These are phyloP conservation scores for Ctenopoma kingsleyae DNA, from an alignment of 2,797 vertebrate genomes.

Conservation along the genomic window DNA sequence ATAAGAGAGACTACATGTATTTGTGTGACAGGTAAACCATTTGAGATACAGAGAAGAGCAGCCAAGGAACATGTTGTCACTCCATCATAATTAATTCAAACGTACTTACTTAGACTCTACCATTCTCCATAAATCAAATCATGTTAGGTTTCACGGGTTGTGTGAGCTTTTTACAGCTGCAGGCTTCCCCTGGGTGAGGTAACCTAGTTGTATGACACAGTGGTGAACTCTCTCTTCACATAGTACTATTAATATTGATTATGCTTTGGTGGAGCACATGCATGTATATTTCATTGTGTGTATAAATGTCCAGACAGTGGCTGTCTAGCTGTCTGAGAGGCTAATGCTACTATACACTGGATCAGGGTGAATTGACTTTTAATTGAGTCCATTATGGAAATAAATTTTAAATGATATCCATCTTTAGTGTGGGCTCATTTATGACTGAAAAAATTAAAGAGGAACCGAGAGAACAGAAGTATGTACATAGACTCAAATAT, in stretches of 20 bases:
- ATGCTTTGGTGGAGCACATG: conserved; percentile 43
- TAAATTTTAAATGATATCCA: conserved; percentile 57
- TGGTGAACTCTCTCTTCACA: conserved; percentile 51
- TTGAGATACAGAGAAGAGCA: not conserved
- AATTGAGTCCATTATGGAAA: conserved; percentile 48
- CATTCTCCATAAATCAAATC: conserved; percentile 29
- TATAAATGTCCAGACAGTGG: conserved; percentile 52
- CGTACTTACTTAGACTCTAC: conserved; percentile 20
- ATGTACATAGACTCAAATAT: conserved; percentile 22
- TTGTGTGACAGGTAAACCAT: conserved; percentile 12
- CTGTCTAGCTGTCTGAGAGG: conserved; percentile 59
- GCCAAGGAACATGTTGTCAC: conserved; percentile 8
- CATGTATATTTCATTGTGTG: conserved; percentile 67
- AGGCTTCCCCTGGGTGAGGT: conserved; percentile 38
- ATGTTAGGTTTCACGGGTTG: conserved; percentile 53
- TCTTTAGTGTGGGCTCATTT: conserved; percentile 30
- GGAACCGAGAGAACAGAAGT: conserved; percentile 31
- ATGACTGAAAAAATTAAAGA: conserved; percentile 27
- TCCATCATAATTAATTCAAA: conserved; percentile 71
- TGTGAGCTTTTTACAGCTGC: conserved; percentile 50
- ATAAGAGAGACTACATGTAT: not conserved
- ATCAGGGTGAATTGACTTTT: conserved; percentile 28
- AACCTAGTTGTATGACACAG: conserved; percentile 43
- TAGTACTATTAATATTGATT: conserved; percentile 70
- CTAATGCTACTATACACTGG: conserved; percentile 10